Base-by-base conservation (phyloP, 2,888 invertebrate genomes). In the Itoplectis maculator region DNA sequence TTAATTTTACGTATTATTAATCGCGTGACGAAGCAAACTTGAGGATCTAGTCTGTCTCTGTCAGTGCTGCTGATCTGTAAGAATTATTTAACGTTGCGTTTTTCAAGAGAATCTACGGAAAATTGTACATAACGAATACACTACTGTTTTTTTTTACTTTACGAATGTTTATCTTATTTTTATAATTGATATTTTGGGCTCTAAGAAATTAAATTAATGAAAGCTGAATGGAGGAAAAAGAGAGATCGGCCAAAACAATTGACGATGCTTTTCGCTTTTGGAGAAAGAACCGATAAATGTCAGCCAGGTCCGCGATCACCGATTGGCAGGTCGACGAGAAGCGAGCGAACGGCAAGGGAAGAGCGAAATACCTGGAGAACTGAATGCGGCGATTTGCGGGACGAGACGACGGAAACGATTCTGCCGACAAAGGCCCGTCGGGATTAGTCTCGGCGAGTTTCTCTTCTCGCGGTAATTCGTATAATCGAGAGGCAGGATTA, bases 401-500 rank as follows among this genome's bases (percentile, higher is more conserved):
- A 78, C 79, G 47, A 66, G 68, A 83, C 75, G 81, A 63, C 74
- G 76, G 40, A 78, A 79, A 81, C 37, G 40, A 79, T n/a, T 47
- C 49, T 65, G 54, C 73, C 9, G 75, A 69, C 51, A 51, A 47
- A 49, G 76, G 74, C n/a, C 18, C 73, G 68, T 69, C 83, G 82
- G 79, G 80, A 78, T 72, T 81, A 72, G 40, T 75, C 76, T 42
- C 74, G 82, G 63, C 61, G 20, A 47, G 18, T 77, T 77, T 23
- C 42, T 63, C 29, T 59, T 42, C 65, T 20, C 51, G 56, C 63
- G 47, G 23, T 42, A 37, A 80, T 77, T 83, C 68, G 61, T 63
- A 59, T 40, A 13, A 83, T 77, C 76, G 68, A 63, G 29, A 66
- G 56, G 37, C 85, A 88, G 87, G 82, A 87, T 86, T 85, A 79